phyloP scores from a whole-genome alignment of 2,797 vertebrate genomes.

The Falco naumanni region DNA sequence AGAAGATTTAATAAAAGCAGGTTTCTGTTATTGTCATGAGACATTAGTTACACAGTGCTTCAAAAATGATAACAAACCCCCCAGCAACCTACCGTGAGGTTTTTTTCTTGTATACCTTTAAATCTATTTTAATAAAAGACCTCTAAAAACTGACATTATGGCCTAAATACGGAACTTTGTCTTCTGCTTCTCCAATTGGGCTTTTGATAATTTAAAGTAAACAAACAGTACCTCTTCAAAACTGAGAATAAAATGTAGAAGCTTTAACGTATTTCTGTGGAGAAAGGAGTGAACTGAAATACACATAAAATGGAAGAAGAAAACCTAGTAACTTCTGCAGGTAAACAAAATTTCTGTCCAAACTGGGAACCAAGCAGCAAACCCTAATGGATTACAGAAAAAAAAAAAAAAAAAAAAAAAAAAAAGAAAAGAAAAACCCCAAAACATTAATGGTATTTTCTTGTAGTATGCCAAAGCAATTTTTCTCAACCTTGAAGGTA shows the following conservation, averaged over 20 bases:
- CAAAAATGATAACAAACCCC: not conserved
- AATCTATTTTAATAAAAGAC: not conserved
- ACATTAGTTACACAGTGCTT: not conserved
- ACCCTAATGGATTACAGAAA: not conserved
- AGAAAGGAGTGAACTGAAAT: not conserved
- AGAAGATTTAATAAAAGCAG: not conserved
- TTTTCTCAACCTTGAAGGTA: conserved; percentile 14
- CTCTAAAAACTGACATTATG: not conserved
- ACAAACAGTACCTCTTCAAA: not conserved
- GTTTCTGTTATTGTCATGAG: not conserved
- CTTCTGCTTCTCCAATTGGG: not conserved
- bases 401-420: not conserved
- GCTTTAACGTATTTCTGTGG: not conserved
- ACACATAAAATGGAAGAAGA: not conserved
- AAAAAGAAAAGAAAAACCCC: no score
- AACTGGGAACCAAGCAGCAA: conserved; percentile 19
- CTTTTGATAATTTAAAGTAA: not conserved
- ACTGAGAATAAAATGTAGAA: not conserved
- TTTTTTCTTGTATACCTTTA: not conserved
- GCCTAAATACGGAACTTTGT: not conserved
- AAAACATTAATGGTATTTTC: conserved; percentile 8
- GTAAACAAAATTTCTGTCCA: not conserved
- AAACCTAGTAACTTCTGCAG: not conserved
- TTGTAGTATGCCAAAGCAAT: not conserved
- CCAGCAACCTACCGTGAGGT: not conserved